Base-by-base conservation (phyloP, 1,140 invertebrate species). In the Drosophila guanche region DNA sequence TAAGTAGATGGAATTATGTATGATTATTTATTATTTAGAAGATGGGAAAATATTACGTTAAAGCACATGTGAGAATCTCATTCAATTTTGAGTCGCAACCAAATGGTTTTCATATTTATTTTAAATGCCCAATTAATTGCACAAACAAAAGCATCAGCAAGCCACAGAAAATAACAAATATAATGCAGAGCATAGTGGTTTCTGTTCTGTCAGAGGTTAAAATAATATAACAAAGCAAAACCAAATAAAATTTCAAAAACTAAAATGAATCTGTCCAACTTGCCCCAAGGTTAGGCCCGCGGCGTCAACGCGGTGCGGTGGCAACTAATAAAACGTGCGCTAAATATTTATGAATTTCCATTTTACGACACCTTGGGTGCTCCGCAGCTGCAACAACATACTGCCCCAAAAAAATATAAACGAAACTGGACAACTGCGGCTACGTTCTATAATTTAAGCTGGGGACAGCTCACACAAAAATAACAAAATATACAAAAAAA, bases 341-440 rank as follows among this genome's bases (percentile, higher is more conserved):
- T 77, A 86, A 80, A 85, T 85, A 85, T 85, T 85, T 86, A 85
- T 85, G 81, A 77, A 85, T 70, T 75, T 86, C 81, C 75, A 81
- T 80, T 85, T 85, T 80, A 85, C 69, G 81, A 86, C 81, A 85
- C 81, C 81, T 81, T 74, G 41, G 81, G 50, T 61, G 25, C 65
- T 41, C 23, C 61, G 47, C 69, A 77, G 62, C 78, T 63, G 68
- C 25, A 61, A 61, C 60, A 68, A 67, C 33, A 70, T 63, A 69
- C 23, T 25, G 40, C 42, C 54, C 57, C 53, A 20, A 27, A 46
- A 48, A 51, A 57, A 77, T 63, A 42, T 54, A 43, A 37, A 43
- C 57, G 43, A 54, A 42, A 67, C 63, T 74, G 79, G 77, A 55
- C 63, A 70, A 59, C 51, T 40, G 46, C 16, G 62, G 50, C 43